phyloP scores from a whole-genome alignment of 2,888 invertebrate species.

The Sussaba pulchella region DNA sequence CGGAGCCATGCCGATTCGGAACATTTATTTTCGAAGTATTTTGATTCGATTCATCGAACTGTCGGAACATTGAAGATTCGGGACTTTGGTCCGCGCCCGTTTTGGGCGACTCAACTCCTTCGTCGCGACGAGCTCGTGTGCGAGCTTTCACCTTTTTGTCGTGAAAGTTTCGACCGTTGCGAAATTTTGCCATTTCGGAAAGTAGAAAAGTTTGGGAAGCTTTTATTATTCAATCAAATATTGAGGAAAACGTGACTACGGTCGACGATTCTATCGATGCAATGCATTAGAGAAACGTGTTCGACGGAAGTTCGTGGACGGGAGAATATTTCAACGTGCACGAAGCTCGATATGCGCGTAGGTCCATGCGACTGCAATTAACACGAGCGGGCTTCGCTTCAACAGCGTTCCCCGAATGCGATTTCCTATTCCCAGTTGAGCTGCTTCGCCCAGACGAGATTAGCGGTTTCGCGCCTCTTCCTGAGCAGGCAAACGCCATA shows the following conservation, averaged over 20 bases:
- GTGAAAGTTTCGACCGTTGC: background rate
- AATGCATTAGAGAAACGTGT: no score
- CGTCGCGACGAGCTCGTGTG: background rate
- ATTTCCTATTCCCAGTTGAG: slow-evolving; percentile 57
- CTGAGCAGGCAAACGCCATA: slow-evolving; percentile 37
- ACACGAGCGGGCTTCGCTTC: slow-evolving; percentile 38
- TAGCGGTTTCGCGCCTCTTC: slow-evolving; percentile 47
- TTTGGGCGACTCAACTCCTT: slow-evolving; percentile 18
- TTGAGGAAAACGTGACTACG: slow-evolving; percentile 12
- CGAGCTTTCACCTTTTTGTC: slow-evolving; percentile 26
- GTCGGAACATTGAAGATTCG: no score
- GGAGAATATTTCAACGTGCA: background rate
- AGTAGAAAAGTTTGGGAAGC: background rate
- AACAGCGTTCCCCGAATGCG: slow-evolving; percentile 45
- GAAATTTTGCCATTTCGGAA: background rate
- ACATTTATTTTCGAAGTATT: no score
- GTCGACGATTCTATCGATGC: background rate
- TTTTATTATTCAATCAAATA: slow-evolving; percentile 28
- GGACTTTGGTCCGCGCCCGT: no score
- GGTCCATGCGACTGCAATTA: slow-evolving; percentile 50
- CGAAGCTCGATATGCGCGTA: slow-evolving; percentile 33
- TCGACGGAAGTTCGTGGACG: no score
- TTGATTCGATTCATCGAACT: no score
- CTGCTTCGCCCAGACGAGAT: slow-evolving; percentile 39
- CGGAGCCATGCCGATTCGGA: no score